Evolutionary conservation across 2,113 vertebrate genomes (phyloP).

Genomic region (Poecile atricapillus): DNA sequence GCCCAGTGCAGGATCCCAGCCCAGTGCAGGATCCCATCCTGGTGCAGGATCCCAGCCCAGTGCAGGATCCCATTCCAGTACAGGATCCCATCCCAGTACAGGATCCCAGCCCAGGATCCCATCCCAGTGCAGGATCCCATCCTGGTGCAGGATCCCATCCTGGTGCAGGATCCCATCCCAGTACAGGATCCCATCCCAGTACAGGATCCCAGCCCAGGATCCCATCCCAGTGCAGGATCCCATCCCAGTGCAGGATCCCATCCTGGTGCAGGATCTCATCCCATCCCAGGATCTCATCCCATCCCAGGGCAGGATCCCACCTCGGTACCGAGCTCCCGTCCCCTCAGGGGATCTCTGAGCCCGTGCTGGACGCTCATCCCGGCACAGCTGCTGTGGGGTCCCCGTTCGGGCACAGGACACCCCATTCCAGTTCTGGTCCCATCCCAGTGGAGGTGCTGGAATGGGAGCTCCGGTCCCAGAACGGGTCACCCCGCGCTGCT

Average conservation of each 20-base stretch:
- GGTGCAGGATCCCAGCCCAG: background rate
- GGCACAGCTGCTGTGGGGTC: background rate
- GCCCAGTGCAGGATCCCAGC: background rate
- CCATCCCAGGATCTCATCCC: too few species aligned
- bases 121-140: background rate
- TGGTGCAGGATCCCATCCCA: background rate
- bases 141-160: too few species aligned
- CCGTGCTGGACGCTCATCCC: background rate
- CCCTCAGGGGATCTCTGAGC: fast-evolving
- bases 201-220: background rate
- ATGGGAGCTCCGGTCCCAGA: background rate
- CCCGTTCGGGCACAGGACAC: background rate
- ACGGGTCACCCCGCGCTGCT: fast-evolving
- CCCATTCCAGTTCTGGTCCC: background rate
- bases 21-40: background rate
- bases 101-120: background rate
- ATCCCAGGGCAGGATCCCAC: background rate
- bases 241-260: background rate
- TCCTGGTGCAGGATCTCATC: background rate
- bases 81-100: background rate
- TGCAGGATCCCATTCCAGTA: background rate
- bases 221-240: background rate
- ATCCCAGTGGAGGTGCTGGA: background rate
- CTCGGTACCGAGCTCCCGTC: background rate
- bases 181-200: background rate